These are phyloP conservation scores for Ptyas mucosa DNA, from an alignment of 2,113 vertebrate species.

Conservation along the genomic window DNA sequence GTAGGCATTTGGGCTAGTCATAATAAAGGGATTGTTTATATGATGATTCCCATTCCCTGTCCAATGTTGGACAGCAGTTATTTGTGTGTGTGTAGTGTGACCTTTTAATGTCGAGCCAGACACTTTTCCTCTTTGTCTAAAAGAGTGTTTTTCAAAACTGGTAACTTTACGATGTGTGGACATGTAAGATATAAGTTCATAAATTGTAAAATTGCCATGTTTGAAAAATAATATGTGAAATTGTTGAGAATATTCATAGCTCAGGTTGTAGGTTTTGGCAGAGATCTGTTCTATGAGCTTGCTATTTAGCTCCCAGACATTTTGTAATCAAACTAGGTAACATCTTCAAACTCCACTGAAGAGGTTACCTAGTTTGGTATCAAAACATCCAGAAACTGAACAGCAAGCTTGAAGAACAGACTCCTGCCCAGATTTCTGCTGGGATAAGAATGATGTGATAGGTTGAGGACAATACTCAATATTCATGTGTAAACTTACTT, in stretches of 20 bases:
- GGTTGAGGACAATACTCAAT: background rate
- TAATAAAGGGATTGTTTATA: background rate
- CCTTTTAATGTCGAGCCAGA: background rate
- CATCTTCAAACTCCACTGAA: background rate
- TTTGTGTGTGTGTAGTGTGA: background rate
- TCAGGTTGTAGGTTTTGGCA: background rate
- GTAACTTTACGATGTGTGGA: background rate
- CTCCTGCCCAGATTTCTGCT: background rate
- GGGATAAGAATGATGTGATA: background rate
- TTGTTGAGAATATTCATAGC: background rate
- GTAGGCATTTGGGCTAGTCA: background rate
- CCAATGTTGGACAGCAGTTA: background rate
- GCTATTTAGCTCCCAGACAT: background rate
- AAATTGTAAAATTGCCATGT: background rate
- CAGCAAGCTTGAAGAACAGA: background rate
- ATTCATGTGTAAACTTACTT: background rate
- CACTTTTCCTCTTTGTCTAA: background rate
- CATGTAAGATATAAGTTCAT: background rate
- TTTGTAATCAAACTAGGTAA: background rate
- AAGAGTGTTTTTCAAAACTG: background rate
- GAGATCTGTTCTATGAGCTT: background rate
- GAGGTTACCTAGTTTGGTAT: background rate
- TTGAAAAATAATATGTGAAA: background rate
- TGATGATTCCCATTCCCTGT: background rate
- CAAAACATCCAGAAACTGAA: background rate